Percentiles rank a stretch among this genome's conserved stretches.
phyloP scores from a whole-genome alignment of 2,113 vertebrate species.

The Platichthys stellatus region DNA sequence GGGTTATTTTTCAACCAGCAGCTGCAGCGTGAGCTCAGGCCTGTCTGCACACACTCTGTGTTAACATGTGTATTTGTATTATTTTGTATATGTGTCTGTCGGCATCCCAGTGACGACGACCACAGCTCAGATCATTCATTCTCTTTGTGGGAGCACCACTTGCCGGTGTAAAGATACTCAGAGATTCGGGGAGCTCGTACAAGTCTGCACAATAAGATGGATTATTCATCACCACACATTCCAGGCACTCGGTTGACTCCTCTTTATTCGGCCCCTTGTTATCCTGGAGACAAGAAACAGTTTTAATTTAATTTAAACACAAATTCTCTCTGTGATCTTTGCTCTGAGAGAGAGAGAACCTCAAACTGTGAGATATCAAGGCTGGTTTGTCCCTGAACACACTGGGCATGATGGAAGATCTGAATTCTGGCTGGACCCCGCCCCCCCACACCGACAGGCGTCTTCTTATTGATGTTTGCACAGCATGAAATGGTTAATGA shows the following conservation, averaged over 20 bases:
- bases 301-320: constrained; percentile 6
- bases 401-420: too few species aligned
- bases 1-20: too few species aligned
- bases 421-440: background rate
- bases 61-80: background rate
- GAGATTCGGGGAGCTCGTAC: background rate
- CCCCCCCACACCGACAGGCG: background rate
- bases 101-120: background rate
- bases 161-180: constrained; percentile 4
- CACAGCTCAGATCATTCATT: background rate
- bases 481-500: constrained; percentile 65
- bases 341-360: background rate
- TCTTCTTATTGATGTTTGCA: constrained; percentile 43
- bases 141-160: background rate
- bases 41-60: background rate
- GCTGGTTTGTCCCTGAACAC: constrained; percentile 5
- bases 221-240: constrained; percentile 11
- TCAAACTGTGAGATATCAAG: constrained; percentile 28
- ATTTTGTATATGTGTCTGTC: background rate
- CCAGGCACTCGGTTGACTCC: background rate
- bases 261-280: background rate
- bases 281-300: background rate
- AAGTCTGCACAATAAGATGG: constrained; percentile 9
- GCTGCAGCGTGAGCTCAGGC: too few species aligned
- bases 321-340: constrained; percentile 21